Base-by-base conservation (phyloP, 2,797 vertebrate species). In the Phoxinus dragarum region DNA sequence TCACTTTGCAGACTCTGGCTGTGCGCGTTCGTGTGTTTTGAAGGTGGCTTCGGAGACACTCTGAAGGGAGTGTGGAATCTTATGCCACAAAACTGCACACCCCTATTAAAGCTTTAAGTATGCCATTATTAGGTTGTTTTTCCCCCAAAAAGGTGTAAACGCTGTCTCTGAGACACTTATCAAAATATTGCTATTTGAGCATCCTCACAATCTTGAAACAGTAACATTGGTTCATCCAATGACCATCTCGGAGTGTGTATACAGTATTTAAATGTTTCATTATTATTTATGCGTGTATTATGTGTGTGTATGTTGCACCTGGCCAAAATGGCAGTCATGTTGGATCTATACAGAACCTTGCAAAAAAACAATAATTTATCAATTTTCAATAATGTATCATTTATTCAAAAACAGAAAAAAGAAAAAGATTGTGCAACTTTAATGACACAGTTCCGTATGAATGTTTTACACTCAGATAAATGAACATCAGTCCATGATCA, bases 381-480 rank as follows among this genome's bases (percentile, higher is more conserved):
- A 1, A 77, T 40, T 4, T 56, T 36, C 4, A 2, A 9, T 56
- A 10, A 77, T 77, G 11, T 4, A 38, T 56, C 6, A 38, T 75
- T 49, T 34, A 11, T 52, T 73, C 5, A 14, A 34, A 66, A 34
- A 17, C 16, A 12, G 5, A 49, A n/a, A 44, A 73, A 31, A 2
- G 1, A 74, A 52, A 72, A 42, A 44, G 12, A 40, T 3, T 52
- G 19, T 36, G 19, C 17, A 56, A 38, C 6, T 56, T 76, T 38
- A 56, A 23, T 38, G 3, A 74, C 6, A 74, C 16, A 36, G 19
- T 54, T 54, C 31, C 14, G 73, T 40, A 21, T 54, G 3, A 40
- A n/a, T 16, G 34, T 40, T 76, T 76, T 59, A n/a, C 52, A 77
- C 34, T 59, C 54, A 12, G 3, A 76, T 56, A 59, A 76, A 76